Evolutionary conservation across 37 sponge, comb jelly and placozoan species (phyloP).

Genomic region (Eunapius fragilis): DNA sequence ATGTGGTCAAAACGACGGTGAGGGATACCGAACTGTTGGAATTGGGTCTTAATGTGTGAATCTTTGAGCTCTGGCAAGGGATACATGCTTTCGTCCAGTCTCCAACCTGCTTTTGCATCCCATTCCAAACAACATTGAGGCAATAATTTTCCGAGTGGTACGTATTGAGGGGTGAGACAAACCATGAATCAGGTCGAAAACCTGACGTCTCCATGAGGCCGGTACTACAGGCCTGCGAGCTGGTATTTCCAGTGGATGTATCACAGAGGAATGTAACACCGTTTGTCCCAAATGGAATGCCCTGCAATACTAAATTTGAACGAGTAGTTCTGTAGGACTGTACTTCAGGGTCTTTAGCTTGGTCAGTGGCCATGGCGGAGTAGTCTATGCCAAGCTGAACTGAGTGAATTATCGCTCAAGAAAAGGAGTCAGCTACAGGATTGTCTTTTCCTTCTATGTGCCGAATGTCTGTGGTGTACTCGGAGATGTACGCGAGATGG

Average conservation of each 20-base stretch:
- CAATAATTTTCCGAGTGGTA: slow-evolving; percentile 17
- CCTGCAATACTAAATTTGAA: slow-evolving; percentile 6
- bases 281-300: slow-evolving; percentile 7
- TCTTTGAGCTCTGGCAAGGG: slow-evolving; percentile 19
- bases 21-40: slow-evolving; percentile 1
- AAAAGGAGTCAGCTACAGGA: slow-evolving; percentile 21
- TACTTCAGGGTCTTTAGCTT: slow-evolving; percentile 24
- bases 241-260: slow-evolving; percentile 28
- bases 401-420: neutral
- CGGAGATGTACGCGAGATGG: slow-evolving; percentile 20
- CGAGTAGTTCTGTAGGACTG: slow-evolving; percentile 32
- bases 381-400: slow-evolving; percentile 13
- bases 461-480: slow-evolving; percentile 41
- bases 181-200: slow-evolving; percentile 36
- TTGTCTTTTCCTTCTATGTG: slow-evolving; percentile 23
- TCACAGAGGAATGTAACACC: slow-evolving; percentile 27
- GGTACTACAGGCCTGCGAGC: slow-evolving; percentile 56
- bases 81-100: slow-evolving; percentile 29
- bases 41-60: slow-evolving; percentile 8
- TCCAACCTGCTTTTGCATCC: slow-evolving; percentile 20
- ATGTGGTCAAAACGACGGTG: slow-evolving; percentile 23
- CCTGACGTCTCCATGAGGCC: slow-evolving; percentile 3
- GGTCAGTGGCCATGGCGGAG: slow-evolving; percentile 27
- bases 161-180: slow-evolving; percentile 22
- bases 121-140: slow-evolving; percentile 17